phyloP scores from a whole-genome alignment of 2,888 invertebrate genomes.

The Hymenopus coronatus region DNA sequence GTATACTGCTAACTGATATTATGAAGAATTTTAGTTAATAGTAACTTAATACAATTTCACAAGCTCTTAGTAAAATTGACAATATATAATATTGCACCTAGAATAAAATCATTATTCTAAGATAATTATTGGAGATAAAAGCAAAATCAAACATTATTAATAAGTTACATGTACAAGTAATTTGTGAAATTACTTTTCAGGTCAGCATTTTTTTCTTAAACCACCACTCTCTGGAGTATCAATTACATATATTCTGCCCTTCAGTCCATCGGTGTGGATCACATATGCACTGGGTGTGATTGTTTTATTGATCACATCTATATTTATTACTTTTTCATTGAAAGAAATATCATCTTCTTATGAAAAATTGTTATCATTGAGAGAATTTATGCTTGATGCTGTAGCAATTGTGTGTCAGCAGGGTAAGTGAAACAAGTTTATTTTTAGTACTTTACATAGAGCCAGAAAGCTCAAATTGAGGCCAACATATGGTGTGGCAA shows the following conservation, averaged over 20 bases:
- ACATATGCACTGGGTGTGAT: not conserved
- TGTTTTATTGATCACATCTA: not conserved
- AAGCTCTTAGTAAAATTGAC: no score
- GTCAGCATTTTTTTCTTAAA: conserved; percentile 6
- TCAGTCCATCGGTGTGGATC: not conserved
- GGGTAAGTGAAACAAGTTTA: not conserved
- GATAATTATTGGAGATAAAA: no score
- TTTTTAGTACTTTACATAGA: no score
- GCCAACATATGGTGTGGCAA: no score
- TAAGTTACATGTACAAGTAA: no score
- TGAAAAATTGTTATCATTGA: not conserved
- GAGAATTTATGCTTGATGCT: not conserved
- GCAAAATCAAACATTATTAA: no score
- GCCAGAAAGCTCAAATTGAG: no score
- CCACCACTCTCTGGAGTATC: not conserved
- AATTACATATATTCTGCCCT: not conserved
- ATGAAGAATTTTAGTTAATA: no score
- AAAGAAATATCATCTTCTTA: not conserved
- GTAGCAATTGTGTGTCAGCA: conserved; percentile 9
- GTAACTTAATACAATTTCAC: no score
- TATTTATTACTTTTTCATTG: not conserved
- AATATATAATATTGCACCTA: no score
- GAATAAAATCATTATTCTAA: no score
- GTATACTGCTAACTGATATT: no score
- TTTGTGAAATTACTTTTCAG: not conserved